Percentiles rank a stretch among this genome's conserved stretches.
These are phyloP conservation scores for Empidonax traillii DNA, from an alignment of 2,113 vertebrate species.

Conservation along the genomic window DNA sequence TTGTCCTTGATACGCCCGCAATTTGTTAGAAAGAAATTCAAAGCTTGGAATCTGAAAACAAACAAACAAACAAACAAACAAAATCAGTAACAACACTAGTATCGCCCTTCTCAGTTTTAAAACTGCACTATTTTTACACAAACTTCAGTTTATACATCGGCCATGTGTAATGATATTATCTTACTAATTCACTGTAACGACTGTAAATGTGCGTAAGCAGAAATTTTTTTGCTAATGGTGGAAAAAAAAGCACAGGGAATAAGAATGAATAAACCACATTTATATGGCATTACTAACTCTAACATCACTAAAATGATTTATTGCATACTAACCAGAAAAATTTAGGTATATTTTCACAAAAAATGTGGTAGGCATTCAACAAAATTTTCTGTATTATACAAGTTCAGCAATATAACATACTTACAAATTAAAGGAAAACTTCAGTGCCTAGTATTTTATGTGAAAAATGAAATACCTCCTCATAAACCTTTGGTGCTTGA, in stretches of 20 bases:
- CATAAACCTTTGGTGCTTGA: conserved; percentile 77
- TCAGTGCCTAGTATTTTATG: not conserved
- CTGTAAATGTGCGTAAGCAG: not conserved
- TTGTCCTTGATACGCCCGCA: conserved; percentile 72
- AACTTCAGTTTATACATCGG: not conserved
- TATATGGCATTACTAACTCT: not conserved
- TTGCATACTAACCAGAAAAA: not conserved
- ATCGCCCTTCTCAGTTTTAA: not conserved
- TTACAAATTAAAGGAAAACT: not conserved
- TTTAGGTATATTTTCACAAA: not conserved
- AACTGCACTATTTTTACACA: not conserved
- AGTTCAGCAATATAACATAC: not conserved
- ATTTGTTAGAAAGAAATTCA: conserved; percentile 72
- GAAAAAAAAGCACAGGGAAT: not conserved
- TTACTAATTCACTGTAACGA: not conserved
- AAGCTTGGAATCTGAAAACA: conserved; percentile 67
- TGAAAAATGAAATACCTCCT: conserved; percentile 67
- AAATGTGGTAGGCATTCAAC: not conserved
- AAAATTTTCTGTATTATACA: not conserved
- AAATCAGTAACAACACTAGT: not conserved
- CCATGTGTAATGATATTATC: not conserved
- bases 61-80: not conserved
- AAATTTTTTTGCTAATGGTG: not conserved
- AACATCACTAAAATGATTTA: not conserved
- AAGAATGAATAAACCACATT: not conserved